Percentiles rank a stretch among this genome's conserved stretches.
phyloP scores from a whole-genome alignment of 35 echinoderm and acorn worm species.

The Ophiothrix spiculata region DNA sequence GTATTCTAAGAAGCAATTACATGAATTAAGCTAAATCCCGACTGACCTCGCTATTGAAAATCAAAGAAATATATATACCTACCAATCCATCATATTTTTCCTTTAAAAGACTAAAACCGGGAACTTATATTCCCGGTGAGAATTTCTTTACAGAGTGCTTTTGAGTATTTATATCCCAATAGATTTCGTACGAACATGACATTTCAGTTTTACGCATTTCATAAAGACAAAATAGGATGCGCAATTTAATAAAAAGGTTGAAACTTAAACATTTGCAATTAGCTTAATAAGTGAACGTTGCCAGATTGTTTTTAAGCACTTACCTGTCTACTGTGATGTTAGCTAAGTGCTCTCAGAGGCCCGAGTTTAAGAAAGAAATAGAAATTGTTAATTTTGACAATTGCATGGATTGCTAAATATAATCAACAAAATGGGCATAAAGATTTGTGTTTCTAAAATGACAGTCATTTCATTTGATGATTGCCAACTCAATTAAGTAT shows the following conservation, averaged over 20 bases:
- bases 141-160: not conserved
- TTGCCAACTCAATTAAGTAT: too few relatives aligned
- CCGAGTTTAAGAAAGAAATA: not conserved
- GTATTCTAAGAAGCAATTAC: not conserved
- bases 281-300: not conserved
- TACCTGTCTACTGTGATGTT: not conserved
- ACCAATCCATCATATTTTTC: not conserved
- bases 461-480: too few relatives aligned
- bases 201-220: too few relatives aligned
- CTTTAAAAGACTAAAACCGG: not conserved
- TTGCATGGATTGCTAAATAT: not conserved
- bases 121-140: not conserved
- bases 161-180: not conserved
- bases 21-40: not conserved
- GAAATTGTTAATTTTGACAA: not conserved
- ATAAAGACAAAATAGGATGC: constrained; percentile 2
- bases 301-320: not conserved
- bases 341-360: not conserved
- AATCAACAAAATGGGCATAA: not conserved
- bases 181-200: too few relatives aligned
- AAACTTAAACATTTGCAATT: not conserved
- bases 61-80: not conserved
- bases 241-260: constrained; percentile 13
- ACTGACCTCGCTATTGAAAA: not conserved
- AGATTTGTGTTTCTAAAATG: too few relatives aligned